A percentile compares a stretch with the other conserved stretches of the same genome.
phyloP scores from a whole-genome alignment of 2,797 vertebrate genomes.

The Melanotaenia boesemani region DNA sequence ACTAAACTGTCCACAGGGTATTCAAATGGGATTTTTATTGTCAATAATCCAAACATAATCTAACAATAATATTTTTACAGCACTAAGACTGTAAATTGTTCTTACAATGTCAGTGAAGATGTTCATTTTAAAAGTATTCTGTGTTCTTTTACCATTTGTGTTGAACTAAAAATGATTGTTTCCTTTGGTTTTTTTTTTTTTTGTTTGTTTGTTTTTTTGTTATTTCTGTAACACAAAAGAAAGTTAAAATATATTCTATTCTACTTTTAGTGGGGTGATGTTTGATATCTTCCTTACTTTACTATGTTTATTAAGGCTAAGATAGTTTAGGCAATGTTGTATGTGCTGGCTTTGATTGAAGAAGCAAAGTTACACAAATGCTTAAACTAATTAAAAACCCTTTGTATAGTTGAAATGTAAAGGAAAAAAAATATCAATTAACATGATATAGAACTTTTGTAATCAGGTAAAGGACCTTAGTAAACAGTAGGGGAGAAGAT shows the following conservation, averaged over 20 bases:
- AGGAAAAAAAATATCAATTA: neutral
- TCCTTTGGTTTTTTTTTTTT: too few relatives aligned
- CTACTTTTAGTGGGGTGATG: constrained; percentile 1
- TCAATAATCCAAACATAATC: neutral
- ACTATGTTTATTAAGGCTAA: neutral
- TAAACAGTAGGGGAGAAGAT: neutral
- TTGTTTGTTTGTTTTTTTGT: too few relatives aligned
- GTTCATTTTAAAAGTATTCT: too few relatives aligned
- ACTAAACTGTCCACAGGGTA: neutral
- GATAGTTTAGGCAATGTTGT: neutral
- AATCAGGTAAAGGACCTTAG: neutral
- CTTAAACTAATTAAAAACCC: neutral
- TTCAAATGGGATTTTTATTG: neutral
- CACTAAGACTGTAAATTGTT: too few relatives aligned
- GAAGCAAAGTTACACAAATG: neutral
- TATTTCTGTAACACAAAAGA: neutral
- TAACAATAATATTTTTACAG: neutral
- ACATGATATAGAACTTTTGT: neutral
- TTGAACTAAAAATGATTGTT: too few relatives aligned
- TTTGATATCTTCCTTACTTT: neutral
- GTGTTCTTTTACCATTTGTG: too few relatives aligned
- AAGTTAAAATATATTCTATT: neutral
- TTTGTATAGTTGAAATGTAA: neutral
- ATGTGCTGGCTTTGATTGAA: neutral
- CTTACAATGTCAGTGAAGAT: too few relatives aligned